These are phyloP conservation scores for Mormyrus lacerda DNA, from an alignment of 2,113 vertebrate genomes.

Conservation along the genomic window DNA sequence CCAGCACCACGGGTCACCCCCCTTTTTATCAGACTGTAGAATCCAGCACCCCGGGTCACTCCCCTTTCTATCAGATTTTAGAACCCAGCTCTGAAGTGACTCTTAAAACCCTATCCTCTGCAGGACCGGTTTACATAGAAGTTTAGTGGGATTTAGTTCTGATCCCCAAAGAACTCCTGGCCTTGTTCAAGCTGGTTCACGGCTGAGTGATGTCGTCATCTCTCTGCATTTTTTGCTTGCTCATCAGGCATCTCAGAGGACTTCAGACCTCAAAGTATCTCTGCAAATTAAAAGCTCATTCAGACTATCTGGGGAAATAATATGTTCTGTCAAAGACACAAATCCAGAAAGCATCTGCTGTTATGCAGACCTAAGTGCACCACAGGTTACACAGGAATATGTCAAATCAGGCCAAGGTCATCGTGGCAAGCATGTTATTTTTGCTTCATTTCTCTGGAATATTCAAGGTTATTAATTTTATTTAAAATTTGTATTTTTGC, in stretches of 20 bases:
- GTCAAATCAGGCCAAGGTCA: neutral
- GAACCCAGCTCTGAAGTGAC: neutral
- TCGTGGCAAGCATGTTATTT: neutral
- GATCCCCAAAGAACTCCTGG: neutral
- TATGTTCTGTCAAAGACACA: neutral
- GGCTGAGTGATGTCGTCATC: neutral
- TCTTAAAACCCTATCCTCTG: neutral
- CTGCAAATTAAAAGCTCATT: neutral
- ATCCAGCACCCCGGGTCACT: too few relatives aligned
- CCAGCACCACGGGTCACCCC: too few relatives aligned
- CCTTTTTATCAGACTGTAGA: too few relatives aligned
- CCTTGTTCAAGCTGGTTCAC: neutral
- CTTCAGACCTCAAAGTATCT: neutral
- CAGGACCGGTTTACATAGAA: neutral
- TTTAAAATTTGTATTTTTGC: neutral
- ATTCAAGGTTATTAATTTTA: neutral
- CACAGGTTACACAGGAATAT: neutral
- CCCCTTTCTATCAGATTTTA: neutral
- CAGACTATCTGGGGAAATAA: neutral
- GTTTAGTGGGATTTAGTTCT: neutral
- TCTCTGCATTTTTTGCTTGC: neutral
- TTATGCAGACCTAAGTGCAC: neutral
- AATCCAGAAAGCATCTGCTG: neutral
- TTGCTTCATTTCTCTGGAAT: neutral
- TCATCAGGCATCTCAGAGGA: neutral